Percentiles rank a stretch among this genome's conserved stretches.
Evolutionary conservation across 2,797 vertebrate genomes (phyloP).

Genomic region (Lacerta agilis): DNA sequence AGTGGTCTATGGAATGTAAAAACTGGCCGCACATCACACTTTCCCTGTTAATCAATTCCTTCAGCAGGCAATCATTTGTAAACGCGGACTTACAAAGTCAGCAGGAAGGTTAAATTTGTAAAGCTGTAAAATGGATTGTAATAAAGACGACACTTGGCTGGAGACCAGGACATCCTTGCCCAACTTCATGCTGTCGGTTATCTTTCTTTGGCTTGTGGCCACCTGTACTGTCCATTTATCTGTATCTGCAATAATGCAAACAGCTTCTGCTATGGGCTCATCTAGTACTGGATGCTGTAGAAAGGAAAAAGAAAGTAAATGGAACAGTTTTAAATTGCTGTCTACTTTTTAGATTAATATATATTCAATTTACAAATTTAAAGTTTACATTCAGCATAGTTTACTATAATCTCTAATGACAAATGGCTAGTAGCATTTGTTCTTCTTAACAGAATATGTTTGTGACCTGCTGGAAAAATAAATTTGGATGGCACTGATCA

Average conservation of each 20-base stretch:
- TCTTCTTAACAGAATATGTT: conserved; percentile 1
- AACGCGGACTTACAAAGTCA: conserved; percentile 83
- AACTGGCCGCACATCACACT: not conserved
- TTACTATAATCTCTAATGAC: not conserved
- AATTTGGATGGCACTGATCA: not conserved
- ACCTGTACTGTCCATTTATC: conserved; percentile 87
- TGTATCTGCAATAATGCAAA: conserved; percentile 88
- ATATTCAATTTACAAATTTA: conserved; percentile 33
- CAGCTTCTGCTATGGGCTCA: conserved; percentile 86
- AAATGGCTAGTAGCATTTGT: not conserved
- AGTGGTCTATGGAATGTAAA: not conserved
- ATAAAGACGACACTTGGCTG: conserved; percentile 83
- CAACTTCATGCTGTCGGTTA: conserved; percentile 79
- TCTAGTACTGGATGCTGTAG: conserved; percentile 87
- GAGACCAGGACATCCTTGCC: conserved; percentile 88
- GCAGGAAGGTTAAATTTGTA: conserved; percentile 85
- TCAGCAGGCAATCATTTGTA: conserved; percentile 24
- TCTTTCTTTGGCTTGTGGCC: conserved; percentile 85
- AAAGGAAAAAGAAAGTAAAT: not conserved
- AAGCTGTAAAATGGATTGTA: conserved; percentile 86
- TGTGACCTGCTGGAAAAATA: no score
- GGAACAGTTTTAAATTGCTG: conserved; percentile 12
- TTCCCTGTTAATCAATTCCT: conserved; percentile 10
- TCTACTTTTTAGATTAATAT: conserved; percentile 25
- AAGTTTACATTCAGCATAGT: not conserved